Evolutionary conservation across 2,888 invertebrate species (phyloP), one percentile per base, ranked within the genome.

Genomic region (Autographa gamma): DNA sequence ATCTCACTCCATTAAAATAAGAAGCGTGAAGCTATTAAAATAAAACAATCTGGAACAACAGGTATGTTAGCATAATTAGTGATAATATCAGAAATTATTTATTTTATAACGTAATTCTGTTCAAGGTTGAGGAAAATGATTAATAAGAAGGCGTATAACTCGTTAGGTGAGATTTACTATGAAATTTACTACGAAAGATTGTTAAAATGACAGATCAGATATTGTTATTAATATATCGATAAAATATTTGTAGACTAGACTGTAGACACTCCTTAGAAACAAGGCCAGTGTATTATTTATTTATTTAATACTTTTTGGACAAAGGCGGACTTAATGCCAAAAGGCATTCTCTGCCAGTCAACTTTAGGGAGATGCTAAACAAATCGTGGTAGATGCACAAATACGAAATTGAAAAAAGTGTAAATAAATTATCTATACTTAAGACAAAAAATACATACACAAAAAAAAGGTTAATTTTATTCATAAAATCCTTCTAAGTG

Each of bases 71-170:
- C 71, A 68, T 19, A 73, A 59, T 65, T 32, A 73, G 25, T 32
- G 48, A 59, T 66, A 73, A 67, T 74, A 74, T 25, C 66, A 67
- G 65, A 77, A 60, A 77, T 68, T 71, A 74, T 74, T 62, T 14
- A 52, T 74, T 74, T 54, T 77, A 60, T 73, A 65, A 71, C 65
- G 60, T 66, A 56, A 56, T 74, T 66, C 62, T 63, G 64, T 65
- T 34, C 70, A 74, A 77, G 76, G 77, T 67, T 64, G 34, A 31
- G 0, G 9, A 19, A 14, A 2, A 52, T 76, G 76, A 76, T 76
- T 74, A 56, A 74, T 74, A 65, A 63, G 48, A 59, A 76, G 54
- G 9, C 6, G 9, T n/a, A 7, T 5, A 52, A 62, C 76, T 3
- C 2, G 76, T 70, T 65, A 0, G 3, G 43, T 48, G 0, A n/a